A percentile compares a stretch with the other conserved stretches of the same genome.
Conservation (phyloP, 1,140 invertebrate genomes). For the Dreissena polymorpha region DNA sequence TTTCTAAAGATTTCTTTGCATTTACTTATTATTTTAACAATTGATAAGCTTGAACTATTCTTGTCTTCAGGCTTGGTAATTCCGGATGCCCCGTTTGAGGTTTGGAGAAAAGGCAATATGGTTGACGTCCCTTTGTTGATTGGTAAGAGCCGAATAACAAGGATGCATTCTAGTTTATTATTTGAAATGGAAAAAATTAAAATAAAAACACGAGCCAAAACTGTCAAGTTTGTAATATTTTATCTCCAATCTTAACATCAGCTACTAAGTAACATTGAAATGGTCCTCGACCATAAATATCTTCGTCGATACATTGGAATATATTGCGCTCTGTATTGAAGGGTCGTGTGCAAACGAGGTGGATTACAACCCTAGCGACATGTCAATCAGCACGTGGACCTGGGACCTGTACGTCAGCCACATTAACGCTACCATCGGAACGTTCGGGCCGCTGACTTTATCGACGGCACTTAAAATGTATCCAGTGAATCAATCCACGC, state of each 20-base stretch:
- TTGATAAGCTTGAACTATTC: too few species aligned
- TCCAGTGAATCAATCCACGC: constrained; percentile 51
- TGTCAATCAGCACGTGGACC: constrained; percentile 59
- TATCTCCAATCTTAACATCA: too few species aligned
- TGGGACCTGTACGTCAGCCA: constrained; percentile 61
- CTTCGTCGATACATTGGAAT: too few species aligned
- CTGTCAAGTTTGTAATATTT: too few species aligned
- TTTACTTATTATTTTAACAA: too few species aligned
- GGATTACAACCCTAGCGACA: constrained; percentile 52
- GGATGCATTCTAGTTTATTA: too few species aligned
- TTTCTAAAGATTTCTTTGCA: too few species aligned
- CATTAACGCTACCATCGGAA: constrained; percentile 55
- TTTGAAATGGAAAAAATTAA: too few species aligned
- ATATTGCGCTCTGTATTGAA: constrained; percentile 25
- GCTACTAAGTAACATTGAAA: too few species aligned
- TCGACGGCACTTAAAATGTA: constrained; percentile 58
- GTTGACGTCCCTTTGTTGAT: constrained; percentile 62
- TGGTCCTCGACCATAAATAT: too few species aligned
- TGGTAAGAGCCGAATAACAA: constrained; percentile 35
- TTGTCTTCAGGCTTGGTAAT: constrained; percentile 53
- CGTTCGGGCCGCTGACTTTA: constrained; percentile 52
- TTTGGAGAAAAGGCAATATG: constrained; percentile 50
- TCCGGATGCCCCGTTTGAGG: constrained; percentile 57
- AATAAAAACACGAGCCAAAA: too few species aligned
- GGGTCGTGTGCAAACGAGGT: constrained; percentile 62